Evolutionary conservation across 2,797 vertebrate species (phyloP), one percentile per base, ranked within the genome.

Genomic region (Xenopus petersii): DNA sequence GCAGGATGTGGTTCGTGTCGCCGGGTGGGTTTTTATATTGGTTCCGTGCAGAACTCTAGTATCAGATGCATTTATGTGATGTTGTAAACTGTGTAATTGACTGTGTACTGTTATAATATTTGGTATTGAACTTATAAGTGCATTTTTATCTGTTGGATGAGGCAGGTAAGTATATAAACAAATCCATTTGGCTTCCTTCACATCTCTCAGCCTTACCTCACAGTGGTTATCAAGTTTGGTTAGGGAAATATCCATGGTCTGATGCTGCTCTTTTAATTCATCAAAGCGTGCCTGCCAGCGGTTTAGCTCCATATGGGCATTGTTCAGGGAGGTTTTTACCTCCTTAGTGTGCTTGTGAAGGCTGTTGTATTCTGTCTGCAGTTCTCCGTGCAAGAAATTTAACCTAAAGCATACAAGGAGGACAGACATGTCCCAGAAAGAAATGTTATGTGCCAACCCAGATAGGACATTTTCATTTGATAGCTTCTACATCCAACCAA

Each of bases 151-250:
- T 21, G 21, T 21, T 6, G 36, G 36, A 42, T 4, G 5, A 42
- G 36, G 5, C 4, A 6, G 36, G 7, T 13, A 56, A 17, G 15
- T 56, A 10, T 56, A 15, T 56, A 13, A 16, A 8, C 54, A 30
- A 4, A 30, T 30, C 4, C 12, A 51, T 10, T 17, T 68, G 46
- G 36, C 12, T 6, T 63, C n/a, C 51, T 26, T 5, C 4, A 75
- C 82, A 51, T 51, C 49, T 10, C 15, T 56, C 49, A 51, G 54
- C 54, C 10, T 83, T 88, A 99, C 98, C 95, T 99, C 96, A 49
- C 96, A 97, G 86, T 97, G 98, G 88, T 94, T 98, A 83, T 96
- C 94, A 76, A 98, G 83, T 83, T 98, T 98, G 69, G 96, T 93
- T 85, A 96, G 91, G 15, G 93, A 93, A 61, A 99, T 89, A 84